These are phyloP conservation scores for Coreoperca whiteheadi DNA, from an alignment of 2,113 vertebrate genomes.

Conservation along the genomic window DNA sequence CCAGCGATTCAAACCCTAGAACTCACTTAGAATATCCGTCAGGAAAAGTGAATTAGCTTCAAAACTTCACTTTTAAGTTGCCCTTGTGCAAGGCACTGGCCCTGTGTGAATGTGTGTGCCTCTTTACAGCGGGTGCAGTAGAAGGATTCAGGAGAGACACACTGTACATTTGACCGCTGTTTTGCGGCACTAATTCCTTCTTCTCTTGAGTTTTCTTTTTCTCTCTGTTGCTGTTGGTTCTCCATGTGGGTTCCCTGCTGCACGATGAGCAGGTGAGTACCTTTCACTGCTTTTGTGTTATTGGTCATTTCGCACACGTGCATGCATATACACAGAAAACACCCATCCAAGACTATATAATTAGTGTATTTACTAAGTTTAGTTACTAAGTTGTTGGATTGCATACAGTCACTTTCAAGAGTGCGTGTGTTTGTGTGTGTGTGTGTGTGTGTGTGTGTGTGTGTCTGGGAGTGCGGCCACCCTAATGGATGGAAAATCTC, in stretches of 20 bases:
- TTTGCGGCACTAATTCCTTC: slow-evolving; percentile 9
- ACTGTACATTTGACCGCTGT: not conserved
- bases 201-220: slow-evolving; percentile 8
- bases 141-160: not conserved
- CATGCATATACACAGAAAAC: not conserved
- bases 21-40: not conserved
- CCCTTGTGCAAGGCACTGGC: not conserved
- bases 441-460: slow-evolving; percentile 9
- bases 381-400: slow-evolving; percentile 16
- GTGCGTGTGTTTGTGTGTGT: not conserved
- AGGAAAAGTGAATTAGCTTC: not conserved
- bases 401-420: too few species aligned
- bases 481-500: slow-evolving; percentile 76
- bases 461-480: slow-evolving; percentile 48
- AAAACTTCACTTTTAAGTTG: not conserved
- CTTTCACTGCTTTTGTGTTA: not conserved
- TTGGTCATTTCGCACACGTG: not conserved
- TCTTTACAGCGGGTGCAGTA: not conserved
- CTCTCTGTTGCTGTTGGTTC: slow-evolving; percentile 8
- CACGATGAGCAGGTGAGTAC: slow-evolving; percentile 47
- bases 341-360: not conserved
- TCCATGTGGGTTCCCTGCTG: not conserved
- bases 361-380: slow-evolving; percentile 14
- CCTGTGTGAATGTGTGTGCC: not conserved
- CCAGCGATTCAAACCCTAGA: not conserved